Conservation (phyloP, 2,888 invertebrate genomes). For the Mesochorus sp. region DNA sequence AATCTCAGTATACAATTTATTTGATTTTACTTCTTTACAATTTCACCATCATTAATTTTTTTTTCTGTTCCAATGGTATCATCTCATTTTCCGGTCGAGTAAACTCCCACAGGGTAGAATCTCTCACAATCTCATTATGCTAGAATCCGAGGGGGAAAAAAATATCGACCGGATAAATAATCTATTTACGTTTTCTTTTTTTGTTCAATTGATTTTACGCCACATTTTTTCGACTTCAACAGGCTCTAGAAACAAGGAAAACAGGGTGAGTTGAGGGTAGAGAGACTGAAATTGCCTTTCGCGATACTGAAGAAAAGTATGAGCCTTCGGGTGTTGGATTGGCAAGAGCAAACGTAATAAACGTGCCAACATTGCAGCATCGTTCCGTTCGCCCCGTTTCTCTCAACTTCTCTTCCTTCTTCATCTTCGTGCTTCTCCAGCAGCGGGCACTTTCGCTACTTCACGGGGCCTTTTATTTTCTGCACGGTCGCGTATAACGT, state of each 20-base stretch:
- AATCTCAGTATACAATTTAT: no score
- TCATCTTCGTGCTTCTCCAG: slow-evolving; percentile 1
- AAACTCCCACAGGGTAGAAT: no score
- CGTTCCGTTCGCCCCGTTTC: slow-evolving; percentile 17
- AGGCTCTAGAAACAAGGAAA: not conserved
- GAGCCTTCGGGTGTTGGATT: slow-evolving; percentile 1
- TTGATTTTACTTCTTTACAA: no score
- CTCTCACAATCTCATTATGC: no score
- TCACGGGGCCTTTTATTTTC: slow-evolving; percentile 25
- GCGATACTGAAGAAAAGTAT: slow-evolving; percentile 27
- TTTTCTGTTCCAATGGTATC: no score
- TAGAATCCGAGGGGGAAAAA: no score
- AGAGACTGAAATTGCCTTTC: slow-evolving; percentile 36
- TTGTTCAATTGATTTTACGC: not conserved
- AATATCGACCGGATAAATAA: no score
- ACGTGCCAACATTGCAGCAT: slow-evolving; percentile 25
- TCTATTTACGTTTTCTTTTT: no score
- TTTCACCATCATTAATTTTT: no score
- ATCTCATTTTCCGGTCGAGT: no score
- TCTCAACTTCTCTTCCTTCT: slow-evolving; percentile 2
- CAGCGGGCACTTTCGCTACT: slow-evolving; percentile 38
- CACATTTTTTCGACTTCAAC: not conserved
- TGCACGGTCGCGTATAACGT: slow-evolving; percentile 13
- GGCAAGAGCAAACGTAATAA: slow-evolving; percentile 46
- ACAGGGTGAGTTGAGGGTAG: slow-evolving; percentile 18